Evolutionary conservation across 2,888 invertebrate genomes (phyloP), one percentile per base, ranked within the genome.

Genomic region (Stictocephala bisonia): DNA sequence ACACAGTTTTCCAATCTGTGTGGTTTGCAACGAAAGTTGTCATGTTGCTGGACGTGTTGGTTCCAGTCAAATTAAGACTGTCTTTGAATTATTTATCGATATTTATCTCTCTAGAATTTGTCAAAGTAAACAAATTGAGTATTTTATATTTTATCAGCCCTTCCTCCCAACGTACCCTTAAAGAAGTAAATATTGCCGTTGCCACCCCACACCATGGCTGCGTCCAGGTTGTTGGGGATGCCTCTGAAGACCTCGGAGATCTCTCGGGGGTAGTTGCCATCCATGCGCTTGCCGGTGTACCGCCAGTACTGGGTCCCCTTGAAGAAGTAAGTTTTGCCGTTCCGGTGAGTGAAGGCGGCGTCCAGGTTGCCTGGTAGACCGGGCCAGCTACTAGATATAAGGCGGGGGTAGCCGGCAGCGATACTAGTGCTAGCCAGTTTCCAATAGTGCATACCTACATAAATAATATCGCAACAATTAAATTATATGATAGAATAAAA

Each of bases 101-200:
- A n/a, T n/a, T n/a, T n/a, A n/a, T n/a, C n/a, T n/a, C n/a, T n/a
- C n/a, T n/a, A n/a, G n/a, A n/a, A n/a, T n/a, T n/a, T n/a, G n/a
- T n/a, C n/a, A n/a, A n/a, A n/a, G n/a, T n/a, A n/a, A n/a, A n/a
- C n/a, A n/a, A n/a, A n/a, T n/a, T n/a, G n/a, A n/a, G n/a, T n/a
- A n/a, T n/a, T n/a, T n/a, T n/a, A n/a, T n/a, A n/a, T n/a, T n/a
- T n/a, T n/a, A n/a, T n/a, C n/a, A n/a, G n/a, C n/a, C n/a, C n/a
- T n/a, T n/a, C n/a, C n/a, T n/a, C n/a, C n/a, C n/a, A n/a, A n/a
- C n/a, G n/a, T 83, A 85, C 96, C 96, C 86, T 97, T 97, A 85
- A 94, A 95, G 88, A 98, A 97, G 85, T 97, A 98, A 74, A 97
- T 96, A 84, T 97, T 97, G 78, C 97, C 97, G 83, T 99, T 98